Conservation (phyloP, 1,140 invertebrate genomes). For the Nebria ingens region DNA sequence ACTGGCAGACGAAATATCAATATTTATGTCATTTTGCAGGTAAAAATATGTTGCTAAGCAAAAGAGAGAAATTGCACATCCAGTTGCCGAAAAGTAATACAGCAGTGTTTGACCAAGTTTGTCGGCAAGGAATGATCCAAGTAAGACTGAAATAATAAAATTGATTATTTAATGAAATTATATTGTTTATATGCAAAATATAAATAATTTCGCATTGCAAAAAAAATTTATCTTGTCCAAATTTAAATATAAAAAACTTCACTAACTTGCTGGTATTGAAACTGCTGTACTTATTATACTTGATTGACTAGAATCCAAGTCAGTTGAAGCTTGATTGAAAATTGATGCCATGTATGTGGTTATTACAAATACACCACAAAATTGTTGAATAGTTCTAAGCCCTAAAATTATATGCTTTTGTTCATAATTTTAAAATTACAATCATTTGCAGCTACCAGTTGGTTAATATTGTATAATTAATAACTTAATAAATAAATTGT, state of each 20-base stretch:
- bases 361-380: slow-evolving; percentile 25
- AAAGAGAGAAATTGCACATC: slow-evolving; percentile 17
- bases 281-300: slow-evolving; percentile 25
- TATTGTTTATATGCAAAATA: no score
- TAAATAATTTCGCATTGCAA: no score
- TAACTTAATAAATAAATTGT: neutral
- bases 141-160: slow-evolving; percentile 13
- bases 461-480: neutral
- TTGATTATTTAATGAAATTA: no score
- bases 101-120: slow-evolving; percentile 17
- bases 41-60: slow-evolving; percentile 17
- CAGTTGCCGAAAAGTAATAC: slow-evolving; percentile 18
- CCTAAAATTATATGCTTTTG: no score
- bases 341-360: slow-evolving; percentile 28
- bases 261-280: neutral
- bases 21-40: slow-evolving; percentile 4
- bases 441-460: no score
- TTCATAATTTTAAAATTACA: no score
- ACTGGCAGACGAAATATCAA: neutral
- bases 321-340: slow-evolving; percentile 21
- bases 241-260: no score
- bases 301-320: slow-evolving; percentile 21
- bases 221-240: neutral
- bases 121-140: slow-evolving; percentile 19
- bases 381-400: slow-evolving; percentile 16